Percentiles rank a stretch among this genome's conserved stretches.
phyloP scores from a whole-genome alignment of 53 echinoderm and acorn worm genomes.

The Paracentrotus lividus region DNA sequence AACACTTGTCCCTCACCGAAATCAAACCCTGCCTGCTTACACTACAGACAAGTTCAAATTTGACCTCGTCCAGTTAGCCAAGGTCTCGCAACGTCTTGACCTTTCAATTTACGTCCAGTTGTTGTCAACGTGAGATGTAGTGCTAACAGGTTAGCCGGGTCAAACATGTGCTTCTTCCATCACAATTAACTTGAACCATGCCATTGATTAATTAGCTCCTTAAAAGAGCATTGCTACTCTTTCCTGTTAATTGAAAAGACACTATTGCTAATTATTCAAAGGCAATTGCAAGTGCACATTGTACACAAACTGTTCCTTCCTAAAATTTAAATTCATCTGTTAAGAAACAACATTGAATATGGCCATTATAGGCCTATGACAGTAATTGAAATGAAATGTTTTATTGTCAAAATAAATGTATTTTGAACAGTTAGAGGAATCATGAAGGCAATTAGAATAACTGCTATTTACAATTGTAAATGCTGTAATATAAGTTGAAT shows the following conservation, averaged over 20 bases:
- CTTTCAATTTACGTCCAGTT: slow-evolving; percentile 44
- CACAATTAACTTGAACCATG: slow-evolving; percentile 10
- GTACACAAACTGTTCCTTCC: too few relatives aligned
- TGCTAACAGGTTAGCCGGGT: slow-evolving; percentile 27
- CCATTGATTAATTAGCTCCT: slow-evolving; percentile 30
- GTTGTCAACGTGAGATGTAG: background rate
- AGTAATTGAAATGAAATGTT: too few relatives aligned
- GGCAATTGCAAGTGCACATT: background rate
- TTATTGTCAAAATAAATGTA: too few relatives aligned
- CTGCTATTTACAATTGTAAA: too few relatives aligned
- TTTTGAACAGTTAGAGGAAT: too few relatives aligned
- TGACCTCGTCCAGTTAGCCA: slow-evolving; percentile 28
- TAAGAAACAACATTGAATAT: too few relatives aligned
- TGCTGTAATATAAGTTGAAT: too few relatives aligned
- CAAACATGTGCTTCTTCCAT: slow-evolving; percentile 35
- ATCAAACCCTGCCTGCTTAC: background rate
- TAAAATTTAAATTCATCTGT: too few relatives aligned
- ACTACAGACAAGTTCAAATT: background rate
- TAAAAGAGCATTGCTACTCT: background rate
- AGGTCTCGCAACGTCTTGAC: slow-evolving; percentile 45
- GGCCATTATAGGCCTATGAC: too few relatives aligned
- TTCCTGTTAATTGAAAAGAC: background rate
- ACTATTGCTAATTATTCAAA: background rate
- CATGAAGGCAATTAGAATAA: too few relatives aligned
- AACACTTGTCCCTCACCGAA: background rate